Percentiles rank a stretch among this genome's conserved stretches.
phyloP scores from a whole-genome alignment of 2,888 invertebrate genomes.

The Pycnomerus fuliginosus region DNA sequence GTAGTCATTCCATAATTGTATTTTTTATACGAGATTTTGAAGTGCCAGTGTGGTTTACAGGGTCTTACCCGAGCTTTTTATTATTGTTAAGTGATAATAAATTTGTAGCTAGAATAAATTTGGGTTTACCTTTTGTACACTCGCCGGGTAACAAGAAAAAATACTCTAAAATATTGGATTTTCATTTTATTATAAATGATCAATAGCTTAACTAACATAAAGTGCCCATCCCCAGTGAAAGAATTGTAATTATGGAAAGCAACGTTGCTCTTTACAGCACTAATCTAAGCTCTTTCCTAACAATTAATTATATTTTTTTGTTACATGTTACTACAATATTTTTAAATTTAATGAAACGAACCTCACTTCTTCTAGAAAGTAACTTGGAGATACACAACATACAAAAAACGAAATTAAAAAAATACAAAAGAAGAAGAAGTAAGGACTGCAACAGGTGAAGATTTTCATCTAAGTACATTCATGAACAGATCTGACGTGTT shows the following conservation, averaged over 20 bases:
- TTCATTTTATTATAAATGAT: slow-evolving; percentile 53
- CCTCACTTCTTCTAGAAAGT: slow-evolving; percentile 35
- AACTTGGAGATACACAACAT: slow-evolving; percentile 28
- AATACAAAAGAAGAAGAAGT: slow-evolving; percentile 31
- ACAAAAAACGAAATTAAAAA: slow-evolving; percentile 25
- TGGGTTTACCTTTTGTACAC: too few relatives aligned
- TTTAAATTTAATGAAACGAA: slow-evolving; percentile 35
- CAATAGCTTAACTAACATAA: slow-evolving; percentile 54
- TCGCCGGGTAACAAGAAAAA: too few relatives aligned
- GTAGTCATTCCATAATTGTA: too few relatives aligned
- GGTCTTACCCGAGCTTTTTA: too few relatives aligned
- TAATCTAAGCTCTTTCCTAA: slow-evolving; percentile 52
- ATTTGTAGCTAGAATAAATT: too few relatives aligned
- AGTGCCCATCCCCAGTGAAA: slow-evolving; percentile 55
- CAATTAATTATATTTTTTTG: slow-evolving; percentile 49
- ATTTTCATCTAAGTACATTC: slow-evolving; percentile 45
- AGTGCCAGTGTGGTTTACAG: too few relatives aligned
- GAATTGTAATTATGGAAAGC: slow-evolving; percentile 50
- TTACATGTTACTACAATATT: slow-evolving; percentile 43
- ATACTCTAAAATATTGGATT: too few relatives aligned
- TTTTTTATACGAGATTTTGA: too few relatives aligned
- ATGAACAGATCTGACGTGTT: slow-evolving; percentile 45
- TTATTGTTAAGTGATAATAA: too few relatives aligned
- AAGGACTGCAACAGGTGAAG: slow-evolving; percentile 29
- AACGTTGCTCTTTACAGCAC: slow-evolving; percentile 54